These are phyloP conservation scores for Lates japonicus DNA, from an alignment of 2,797 vertebrate genomes.

Conservation along the genomic window DNA sequence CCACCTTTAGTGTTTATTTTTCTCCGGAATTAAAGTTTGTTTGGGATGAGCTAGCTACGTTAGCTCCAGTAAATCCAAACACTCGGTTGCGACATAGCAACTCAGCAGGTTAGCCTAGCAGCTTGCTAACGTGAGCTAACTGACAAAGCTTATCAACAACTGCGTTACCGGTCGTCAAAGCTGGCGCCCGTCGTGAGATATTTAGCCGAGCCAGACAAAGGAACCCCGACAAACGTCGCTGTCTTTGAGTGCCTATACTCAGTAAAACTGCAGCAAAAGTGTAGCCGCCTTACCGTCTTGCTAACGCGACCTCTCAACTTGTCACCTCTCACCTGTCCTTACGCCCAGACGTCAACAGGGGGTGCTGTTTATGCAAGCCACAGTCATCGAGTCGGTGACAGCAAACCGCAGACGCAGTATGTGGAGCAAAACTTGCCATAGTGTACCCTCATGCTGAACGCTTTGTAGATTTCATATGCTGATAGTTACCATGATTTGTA, in stretches of 20 bases:
- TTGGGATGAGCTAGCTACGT: constrained; percentile 38
- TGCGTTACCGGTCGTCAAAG: neutral
- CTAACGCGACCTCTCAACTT: constrained; percentile 76
- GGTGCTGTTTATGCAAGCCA: constrained; percentile 63
- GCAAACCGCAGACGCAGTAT: neutral
- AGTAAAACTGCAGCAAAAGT: constrained; percentile 16
- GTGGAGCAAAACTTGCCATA: neutral
- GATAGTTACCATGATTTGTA: neutral
- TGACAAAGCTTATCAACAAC: neutral
- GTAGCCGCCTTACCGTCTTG: constrained; percentile 34
- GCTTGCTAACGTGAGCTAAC: constrained; percentile 46
- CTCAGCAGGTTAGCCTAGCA: constrained; percentile 48
- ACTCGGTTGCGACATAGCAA: constrained; percentile 74
- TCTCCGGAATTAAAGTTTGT: constrained; percentile 22
- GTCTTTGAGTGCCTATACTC: neutral
- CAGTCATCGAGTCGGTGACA: neutral
- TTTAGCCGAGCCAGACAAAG: neutral
- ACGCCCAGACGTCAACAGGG: constrained; percentile 47
- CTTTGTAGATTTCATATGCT: constrained; percentile 12
- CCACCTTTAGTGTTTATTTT: constrained; percentile 61
- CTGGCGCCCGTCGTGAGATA: neutral
- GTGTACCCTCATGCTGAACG: neutral
- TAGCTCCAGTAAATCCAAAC: constrained; percentile 61
- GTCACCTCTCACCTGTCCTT: constrained; percentile 61
- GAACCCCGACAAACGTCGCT: neutral